Percentiles rank a stretch among this genome's conserved stretches.
Conservation (phyloP, 2,113 vertebrate genomes). For the Mesoclemmys tuberculata region DNA sequence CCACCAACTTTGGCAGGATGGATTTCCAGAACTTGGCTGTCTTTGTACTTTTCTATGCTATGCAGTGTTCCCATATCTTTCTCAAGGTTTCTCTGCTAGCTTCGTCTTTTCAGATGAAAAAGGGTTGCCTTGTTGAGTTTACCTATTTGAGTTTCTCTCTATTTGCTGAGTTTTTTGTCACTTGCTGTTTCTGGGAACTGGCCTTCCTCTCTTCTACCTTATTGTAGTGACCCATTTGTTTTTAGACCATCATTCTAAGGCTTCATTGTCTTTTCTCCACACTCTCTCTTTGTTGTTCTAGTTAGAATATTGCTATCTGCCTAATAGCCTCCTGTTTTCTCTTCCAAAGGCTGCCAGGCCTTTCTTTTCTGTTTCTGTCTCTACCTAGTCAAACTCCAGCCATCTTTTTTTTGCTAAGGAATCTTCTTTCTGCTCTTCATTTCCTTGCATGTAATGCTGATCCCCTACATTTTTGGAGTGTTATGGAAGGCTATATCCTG, state of each 20-base stretch:
- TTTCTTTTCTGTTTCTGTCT: not conserved
- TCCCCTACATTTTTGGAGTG: not conserved
- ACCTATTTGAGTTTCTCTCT: not conserved
- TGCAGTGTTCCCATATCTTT: not conserved
- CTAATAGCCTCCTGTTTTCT: not conserved
- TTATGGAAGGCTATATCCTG: not conserved
- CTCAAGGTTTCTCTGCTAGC: not conserved
- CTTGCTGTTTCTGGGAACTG: not conserved
- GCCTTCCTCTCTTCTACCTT: not conserved
- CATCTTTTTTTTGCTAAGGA: not conserved
- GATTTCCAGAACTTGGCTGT: not conserved
- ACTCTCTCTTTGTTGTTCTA: not conserved
- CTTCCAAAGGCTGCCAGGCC: not conserved
- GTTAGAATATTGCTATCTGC: not conserved
- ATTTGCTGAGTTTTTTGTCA: not conserved
- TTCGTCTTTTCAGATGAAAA: not conserved
- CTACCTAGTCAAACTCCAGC: not conserved
- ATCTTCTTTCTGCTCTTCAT: not conserved
- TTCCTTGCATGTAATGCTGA: not conserved
- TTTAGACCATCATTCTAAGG: not conserved
- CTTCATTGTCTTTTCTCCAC: not conserved
- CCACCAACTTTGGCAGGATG: not conserved
- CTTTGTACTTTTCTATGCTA: not conserved
- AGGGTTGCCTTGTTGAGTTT: not conserved
- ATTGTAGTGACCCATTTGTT: not conserved